Evolutionary conservation across 2,888 invertebrate genomes (phyloP).

Genomic region (Dolomedes plantarius): DNA sequence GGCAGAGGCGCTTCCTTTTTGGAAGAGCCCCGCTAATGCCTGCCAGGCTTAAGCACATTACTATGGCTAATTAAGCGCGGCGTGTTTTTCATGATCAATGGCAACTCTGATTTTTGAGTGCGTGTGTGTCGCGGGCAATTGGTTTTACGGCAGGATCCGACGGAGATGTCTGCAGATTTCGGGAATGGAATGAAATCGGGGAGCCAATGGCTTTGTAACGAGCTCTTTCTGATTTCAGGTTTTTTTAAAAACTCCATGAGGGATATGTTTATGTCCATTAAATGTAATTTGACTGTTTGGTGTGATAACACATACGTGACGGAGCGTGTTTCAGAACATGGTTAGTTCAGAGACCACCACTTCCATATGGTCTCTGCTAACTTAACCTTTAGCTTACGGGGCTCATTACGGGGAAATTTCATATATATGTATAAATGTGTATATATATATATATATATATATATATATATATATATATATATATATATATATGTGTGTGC

Average conservation of each 20-base stretch:
- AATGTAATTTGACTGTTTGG: constrained; percentile 1
- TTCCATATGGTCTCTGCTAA: too few species aligned
- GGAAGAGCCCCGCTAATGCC: constrained; percentile 57
- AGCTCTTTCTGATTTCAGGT: background rate
- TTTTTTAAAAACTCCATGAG: background rate
- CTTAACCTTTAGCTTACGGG: too few species aligned
- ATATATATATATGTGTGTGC: too few species aligned
- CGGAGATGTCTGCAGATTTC: too few species aligned
- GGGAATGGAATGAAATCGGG: background rate
- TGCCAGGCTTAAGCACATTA: constrained; percentile 68
- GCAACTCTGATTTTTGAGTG: constrained; percentile 46
- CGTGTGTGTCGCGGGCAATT: background rate
- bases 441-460: too few species aligned
- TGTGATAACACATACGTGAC: background rate
- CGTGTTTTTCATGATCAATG: constrained; percentile 70
- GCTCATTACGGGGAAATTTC: too few species aligned
- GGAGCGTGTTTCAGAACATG: too few species aligned
- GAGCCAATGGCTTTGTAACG: constrained; percentile 1
- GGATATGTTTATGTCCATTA: background rate
- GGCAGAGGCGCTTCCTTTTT: constrained; percentile 62
- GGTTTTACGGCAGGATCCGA: background rate
- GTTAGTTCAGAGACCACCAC: too few species aligned
- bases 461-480: too few species aligned
- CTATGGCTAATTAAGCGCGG: constrained; percentile 69
- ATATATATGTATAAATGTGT: too few species aligned